These are phyloP conservation scores for Rhinopithecus roxellana DNA, from an alignment of 2,113 vertebrate species.

Conservation along the genomic window DNA sequence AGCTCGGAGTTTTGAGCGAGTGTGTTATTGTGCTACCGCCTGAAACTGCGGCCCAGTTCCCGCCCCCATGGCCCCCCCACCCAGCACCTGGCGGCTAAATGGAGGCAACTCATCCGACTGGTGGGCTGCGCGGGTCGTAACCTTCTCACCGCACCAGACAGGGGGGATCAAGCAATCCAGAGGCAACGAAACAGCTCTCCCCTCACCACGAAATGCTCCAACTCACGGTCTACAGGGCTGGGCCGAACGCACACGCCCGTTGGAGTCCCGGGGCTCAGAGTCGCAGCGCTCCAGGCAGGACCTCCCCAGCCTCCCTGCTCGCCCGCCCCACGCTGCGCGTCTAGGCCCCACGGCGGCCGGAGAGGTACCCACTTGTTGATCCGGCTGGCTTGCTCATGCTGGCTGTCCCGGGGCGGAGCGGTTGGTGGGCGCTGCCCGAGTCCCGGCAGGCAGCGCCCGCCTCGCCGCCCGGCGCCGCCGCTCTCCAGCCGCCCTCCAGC, in stretches of 20 bases:
- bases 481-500: constrained; percentile 76
- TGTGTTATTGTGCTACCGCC: background rate
- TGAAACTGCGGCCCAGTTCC: constrained; percentile 50
- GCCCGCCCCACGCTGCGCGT: constrained; percentile 36
- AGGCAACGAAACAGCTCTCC: constrained; percentile 54
- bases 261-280: background rate
- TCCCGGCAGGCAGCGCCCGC: constrained; percentile 64
- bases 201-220: background rate
- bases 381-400: constrained; percentile 97
- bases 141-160: background rate
- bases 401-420: constrained; percentile 78
- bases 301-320: background rate
- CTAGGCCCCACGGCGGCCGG: constrained; percentile 40
- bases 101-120: background rate
- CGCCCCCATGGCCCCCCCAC: constrained; percentile 21
- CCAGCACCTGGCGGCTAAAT: constrained; percentile 22
- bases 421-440: constrained; percentile 71
- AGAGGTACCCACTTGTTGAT: constrained; percentile 97
- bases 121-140: background rate
- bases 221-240: background rate
- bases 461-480: constrained; percentile 60
- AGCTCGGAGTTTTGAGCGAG: constrained; percentile 75
- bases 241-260: background rate
- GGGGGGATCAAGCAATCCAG: background rate
- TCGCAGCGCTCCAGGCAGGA: background rate